Base-by-base conservation (phyloP, 2,888 invertebrate species). In the Tholera decimalis region DNA sequence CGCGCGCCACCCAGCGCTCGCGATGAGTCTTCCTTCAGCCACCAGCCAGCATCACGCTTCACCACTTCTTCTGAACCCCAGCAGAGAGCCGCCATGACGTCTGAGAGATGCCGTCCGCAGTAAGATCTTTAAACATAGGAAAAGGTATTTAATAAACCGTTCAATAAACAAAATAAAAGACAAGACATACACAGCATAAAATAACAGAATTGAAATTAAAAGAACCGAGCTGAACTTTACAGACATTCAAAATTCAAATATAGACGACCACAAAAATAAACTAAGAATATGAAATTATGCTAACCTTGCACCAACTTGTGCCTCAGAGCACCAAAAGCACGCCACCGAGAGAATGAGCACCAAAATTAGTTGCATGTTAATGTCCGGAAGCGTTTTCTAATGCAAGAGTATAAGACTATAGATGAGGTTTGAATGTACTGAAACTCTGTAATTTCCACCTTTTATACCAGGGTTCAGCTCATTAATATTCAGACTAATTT, bases 401-500 rank as follows among this genome's bases (percentile, higher is more conserved):
- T 13, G 8, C 22, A n/a, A 30, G 6, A 65, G 15, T 20, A 39
- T 67, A 41, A 64, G 51, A 35, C 7, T 56, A 18, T 51, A 28
- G n/a, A 30, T 59, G 46, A 24, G 11, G 18, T n/a, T 58, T 2
- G 35, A 77, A 55, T 75, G 67, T 55, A 28, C n/a, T 63, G 20
- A 44, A 20, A 2, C 22, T 55, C 2, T 8, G 24, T n/a, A 30
- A 53, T 28, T 15, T 13, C n/a, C 0, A 6, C 47, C 51, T 56
- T 76, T 67, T 75, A 75, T 77, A 75, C 37, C 22, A 39, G 57
- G 47, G 51, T 20, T 33, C 0, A 55, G 35, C 20, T 68, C 46
- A 67, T 76, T 62, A 63, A 61, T 75, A 75, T 75, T 55, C 77
- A 47, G 53, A 67, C 24, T 13, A 24, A 68, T 55, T 68, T 62